These are phyloP conservation scores for Hypena proboscidalis DNA, from an alignment of 2,888 invertebrate genomes.

Conservation along the genomic window DNA sequence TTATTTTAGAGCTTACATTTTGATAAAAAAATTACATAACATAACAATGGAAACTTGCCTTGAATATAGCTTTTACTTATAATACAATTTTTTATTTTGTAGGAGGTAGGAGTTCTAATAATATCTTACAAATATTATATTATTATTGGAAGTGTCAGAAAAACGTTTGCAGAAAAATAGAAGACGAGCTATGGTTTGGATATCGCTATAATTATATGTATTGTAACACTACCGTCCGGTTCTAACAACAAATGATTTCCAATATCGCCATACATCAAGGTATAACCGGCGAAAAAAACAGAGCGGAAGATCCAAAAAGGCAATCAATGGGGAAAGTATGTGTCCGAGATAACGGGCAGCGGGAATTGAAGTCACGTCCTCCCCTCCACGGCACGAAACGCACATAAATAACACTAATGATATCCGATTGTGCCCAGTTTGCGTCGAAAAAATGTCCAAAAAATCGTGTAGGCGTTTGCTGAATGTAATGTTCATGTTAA, in stretches of 20 bases:
- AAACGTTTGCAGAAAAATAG: too few species aligned
- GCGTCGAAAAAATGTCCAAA: conserved; percentile 50
- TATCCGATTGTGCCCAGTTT: conserved; percentile 72
- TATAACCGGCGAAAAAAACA: conserved; percentile 31
- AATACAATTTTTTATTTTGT: too few species aligned
- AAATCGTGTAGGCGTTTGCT: conserved; percentile 32
- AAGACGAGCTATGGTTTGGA: too few species aligned
- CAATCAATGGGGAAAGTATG: conserved; percentile 56
- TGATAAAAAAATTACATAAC: too few species aligned
- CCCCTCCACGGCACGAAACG: conserved; percentile 64
- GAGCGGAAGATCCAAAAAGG: conserved; percentile 45
- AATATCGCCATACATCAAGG: conserved; percentile 41
- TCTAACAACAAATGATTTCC: conserved; percentile 37
- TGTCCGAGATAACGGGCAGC: conserved; percentile 55
- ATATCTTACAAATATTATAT: too few species aligned
- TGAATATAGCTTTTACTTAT: too few species aligned
- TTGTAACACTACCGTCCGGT: conserved; percentile 22
- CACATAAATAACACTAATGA: conserved; percentile 82
- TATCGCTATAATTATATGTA: conserved; percentile 39
- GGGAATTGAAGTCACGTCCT: conserved; percentile 66
- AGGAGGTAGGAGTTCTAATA: too few species aligned
- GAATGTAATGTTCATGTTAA: conserved; percentile 41
- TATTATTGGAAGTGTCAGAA: too few species aligned
- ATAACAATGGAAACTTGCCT: too few species aligned
- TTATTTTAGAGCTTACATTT: too few species aligned